Evolutionary conservation across 2,888 invertebrate genomes (phyloP).

Genomic region (Oligia latruncula): DNA sequence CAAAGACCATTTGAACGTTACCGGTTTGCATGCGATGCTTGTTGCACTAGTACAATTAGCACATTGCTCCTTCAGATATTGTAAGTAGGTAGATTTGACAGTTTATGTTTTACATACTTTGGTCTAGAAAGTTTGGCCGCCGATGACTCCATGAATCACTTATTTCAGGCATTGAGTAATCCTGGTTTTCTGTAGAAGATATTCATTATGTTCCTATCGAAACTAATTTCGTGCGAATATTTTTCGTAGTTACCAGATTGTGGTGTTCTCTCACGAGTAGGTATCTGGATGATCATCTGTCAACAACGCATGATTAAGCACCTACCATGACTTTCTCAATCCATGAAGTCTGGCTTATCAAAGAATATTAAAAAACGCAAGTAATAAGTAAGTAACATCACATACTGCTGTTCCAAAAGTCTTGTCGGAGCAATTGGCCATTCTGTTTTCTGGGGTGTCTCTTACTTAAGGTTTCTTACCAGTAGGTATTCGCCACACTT

Average conservation of each 20-base stretch:
- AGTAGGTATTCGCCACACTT: constrained; percentile 8
- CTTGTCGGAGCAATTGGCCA: neutral
- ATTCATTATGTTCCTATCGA: constrained; percentile 3
- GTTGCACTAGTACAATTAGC: neutral
- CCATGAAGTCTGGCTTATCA: constrained; percentile 1
- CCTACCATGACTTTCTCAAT: constrained; percentile 19
- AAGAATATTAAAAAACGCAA: constrained; percentile 3
- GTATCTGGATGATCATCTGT: constrained; percentile 36
- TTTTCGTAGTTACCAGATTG: constrained; percentile 12
- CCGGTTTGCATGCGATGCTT: constrained; percentile 16
- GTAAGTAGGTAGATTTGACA: neutral
- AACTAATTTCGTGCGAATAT: constrained; percentile 4
- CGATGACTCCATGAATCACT: neutral
- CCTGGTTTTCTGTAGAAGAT: constrained; percentile 10
- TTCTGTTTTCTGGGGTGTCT: neutral
- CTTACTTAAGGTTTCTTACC: constrained; percentile 15
- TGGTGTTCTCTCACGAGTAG: neutral
- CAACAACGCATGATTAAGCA: constrained; percentile 50
- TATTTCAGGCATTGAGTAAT: neutral
- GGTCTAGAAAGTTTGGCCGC: neutral
- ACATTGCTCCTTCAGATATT: constrained; percentile 15
- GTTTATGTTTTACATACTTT: constrained; percentile 4
- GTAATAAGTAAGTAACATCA: neutral
- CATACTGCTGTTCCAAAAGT: constrained; percentile 10
- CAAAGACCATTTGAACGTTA: constrained; percentile 14